Conservation (phyloP, 2,888 invertebrate genomes). For the Miltochrista miniata region DNA sequence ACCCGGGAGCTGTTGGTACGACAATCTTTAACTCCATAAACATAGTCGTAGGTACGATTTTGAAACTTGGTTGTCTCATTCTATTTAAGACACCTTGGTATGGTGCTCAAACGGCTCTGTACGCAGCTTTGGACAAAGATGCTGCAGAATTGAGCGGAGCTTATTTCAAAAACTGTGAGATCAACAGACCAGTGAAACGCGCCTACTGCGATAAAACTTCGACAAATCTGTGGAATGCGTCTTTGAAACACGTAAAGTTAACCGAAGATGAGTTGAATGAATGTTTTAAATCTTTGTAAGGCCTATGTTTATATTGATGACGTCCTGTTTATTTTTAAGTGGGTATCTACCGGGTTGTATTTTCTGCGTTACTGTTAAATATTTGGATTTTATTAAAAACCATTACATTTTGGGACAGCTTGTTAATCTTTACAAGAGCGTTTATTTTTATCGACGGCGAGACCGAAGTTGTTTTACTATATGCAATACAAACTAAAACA, state of each 20-base stretch:
- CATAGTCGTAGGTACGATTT: slow-evolving; percentile 73
- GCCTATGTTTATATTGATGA: too few relatives aligned
- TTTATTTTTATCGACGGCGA: too few relatives aligned
- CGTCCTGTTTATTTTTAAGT: too few relatives aligned
- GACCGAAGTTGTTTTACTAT: too few relatives aligned
- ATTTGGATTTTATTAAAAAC: too few relatives aligned
- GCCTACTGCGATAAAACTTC: slow-evolving; percentile 80
- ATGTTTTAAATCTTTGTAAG: slow-evolving; percentile 9
- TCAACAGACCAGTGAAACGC: slow-evolving; percentile 75
- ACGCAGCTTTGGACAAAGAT: slow-evolving; percentile 27
- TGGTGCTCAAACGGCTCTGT: slow-evolving; percentile 33
- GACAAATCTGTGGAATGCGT: slow-evolving; percentile 39
- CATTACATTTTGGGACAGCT: too few relatives aligned
- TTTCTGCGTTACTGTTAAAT: too few relatives aligned
- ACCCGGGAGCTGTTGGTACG: slow-evolving; percentile 91
- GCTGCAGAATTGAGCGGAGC: slow-evolving; percentile 55
- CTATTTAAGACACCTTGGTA: slow-evolving; percentile 50
- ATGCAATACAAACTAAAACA: too few relatives aligned
- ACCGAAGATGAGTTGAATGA: slow-evolving; percentile 20
- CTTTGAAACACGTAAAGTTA: slow-evolving; percentile 33
- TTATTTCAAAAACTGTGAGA: slow-evolving; percentile 89
- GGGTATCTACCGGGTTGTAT: too few relatives aligned
- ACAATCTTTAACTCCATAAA: slow-evolving; percentile 83
- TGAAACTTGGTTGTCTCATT: slow-evolving; percentile 70
- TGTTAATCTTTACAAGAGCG: too few relatives aligned